Evolutionary conservation across 2,113 vertebrate genomes (phyloP).

Genomic region (Gasterosteus aculeatus): DNA sequence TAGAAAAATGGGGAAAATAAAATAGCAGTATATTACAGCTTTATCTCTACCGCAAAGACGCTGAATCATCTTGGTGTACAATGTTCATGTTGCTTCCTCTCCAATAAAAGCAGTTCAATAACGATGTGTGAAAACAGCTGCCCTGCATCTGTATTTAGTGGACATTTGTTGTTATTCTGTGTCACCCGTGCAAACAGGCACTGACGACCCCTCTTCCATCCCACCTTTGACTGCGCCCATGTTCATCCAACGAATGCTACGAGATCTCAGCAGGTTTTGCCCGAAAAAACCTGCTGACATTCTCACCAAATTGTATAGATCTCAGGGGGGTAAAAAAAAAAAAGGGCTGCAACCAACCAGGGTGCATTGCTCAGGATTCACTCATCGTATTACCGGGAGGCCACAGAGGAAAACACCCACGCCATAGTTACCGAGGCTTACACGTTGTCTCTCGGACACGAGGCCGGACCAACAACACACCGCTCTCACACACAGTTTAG

Average conservation of each 20-base stretch:
- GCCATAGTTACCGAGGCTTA: conserved; percentile 50
- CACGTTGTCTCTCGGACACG: conserved; percentile 38
- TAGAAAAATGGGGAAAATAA: neutral
- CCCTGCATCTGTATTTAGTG: neutral
- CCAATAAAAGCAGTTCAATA: neutral
- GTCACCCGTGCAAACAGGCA: conserved; percentile 46
- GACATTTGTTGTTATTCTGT: conserved; percentile 43
- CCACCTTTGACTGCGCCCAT: conserved; percentile 38
- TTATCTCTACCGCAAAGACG: neutral
- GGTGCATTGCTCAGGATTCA: conserved; percentile 44
- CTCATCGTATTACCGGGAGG: conserved; percentile 56
- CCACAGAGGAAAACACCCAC: conserved; percentile 67
- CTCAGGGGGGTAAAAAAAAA: conserved; percentile 33
- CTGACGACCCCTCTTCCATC: conserved; percentile 41
- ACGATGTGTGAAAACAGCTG: neutral
- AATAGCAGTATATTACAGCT: neutral
- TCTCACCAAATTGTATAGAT: conserved; percentile 37
- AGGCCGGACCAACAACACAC: conserved; percentile 36
- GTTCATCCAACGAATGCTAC: conserved; percentile 29
- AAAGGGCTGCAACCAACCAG: neutral
- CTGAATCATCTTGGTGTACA: neutral
- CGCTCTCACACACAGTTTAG: conserved; percentile 13
- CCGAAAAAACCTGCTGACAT: conserved; percentile 42
- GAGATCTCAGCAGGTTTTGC: conserved; percentile 31
- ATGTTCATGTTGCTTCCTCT: neutral